Evolutionary conservation across 2,888 invertebrate species (phyloP).

Genomic region (Drosophila fungiperda): DNA sequence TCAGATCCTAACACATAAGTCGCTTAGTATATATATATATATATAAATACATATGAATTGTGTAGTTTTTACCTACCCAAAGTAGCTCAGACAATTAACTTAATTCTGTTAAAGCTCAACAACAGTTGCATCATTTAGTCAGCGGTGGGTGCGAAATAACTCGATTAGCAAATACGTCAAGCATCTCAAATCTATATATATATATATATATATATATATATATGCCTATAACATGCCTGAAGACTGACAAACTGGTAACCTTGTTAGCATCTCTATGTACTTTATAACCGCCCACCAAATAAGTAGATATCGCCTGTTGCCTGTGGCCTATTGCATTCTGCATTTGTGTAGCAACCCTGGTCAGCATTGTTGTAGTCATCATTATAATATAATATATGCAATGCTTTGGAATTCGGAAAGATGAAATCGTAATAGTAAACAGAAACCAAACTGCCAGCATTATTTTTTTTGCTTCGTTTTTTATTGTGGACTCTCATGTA

Average conservation of each 20-base stretch:
- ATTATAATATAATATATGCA: not conserved
- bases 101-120: slow-evolving; percentile 47
- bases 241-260: slow-evolving; percentile 49
- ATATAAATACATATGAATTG: slow-evolving; percentile 16
- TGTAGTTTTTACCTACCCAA: slow-evolving; percentile 24
- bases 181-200: not conserved
- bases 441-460: slow-evolving; percentile 49
- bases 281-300: slow-evolving; percentile 32
- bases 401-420: slow-evolving; percentile 4
- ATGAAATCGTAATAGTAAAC: slow-evolving; percentile 1
- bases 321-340: not conserved
- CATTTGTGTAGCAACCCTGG: slow-evolving; percentile 16
- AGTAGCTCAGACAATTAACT: slow-evolving; percentile 39
- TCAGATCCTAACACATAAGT: slow-evolving; percentile 37
- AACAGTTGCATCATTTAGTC: slow-evolving; percentile 7
- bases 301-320: slow-evolving; percentile 1
- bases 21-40: slow-evolving; percentile 20
- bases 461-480: not conserved
- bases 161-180: slow-evolving; percentile 8
- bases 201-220: slow-evolving; percentile 1
- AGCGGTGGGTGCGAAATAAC: slow-evolving; percentile 40
- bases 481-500: slow-evolving; percentile 17
- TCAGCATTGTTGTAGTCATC: slow-evolving; percentile 4
- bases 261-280: slow-evolving; percentile 38
- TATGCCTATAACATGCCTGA: slow-evolving; percentile 41